These are phyloP conservation scores for Paralichthys olivaceus DNA, from an alignment of 2,113 vertebrate genomes.

Conservation along the genomic window DNA sequence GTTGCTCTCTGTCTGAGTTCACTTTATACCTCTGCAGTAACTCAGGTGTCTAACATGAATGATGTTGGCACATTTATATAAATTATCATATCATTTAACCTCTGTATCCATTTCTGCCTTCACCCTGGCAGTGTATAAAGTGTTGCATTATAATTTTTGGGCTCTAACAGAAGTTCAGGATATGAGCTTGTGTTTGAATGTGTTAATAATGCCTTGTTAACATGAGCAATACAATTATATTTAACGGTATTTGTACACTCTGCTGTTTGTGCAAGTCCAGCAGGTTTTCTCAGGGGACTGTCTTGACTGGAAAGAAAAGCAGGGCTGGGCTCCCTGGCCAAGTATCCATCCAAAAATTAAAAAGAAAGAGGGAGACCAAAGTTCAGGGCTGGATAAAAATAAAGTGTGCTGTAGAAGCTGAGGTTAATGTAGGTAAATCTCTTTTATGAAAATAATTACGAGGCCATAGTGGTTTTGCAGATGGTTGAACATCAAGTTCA, in stretches of 20 bases:
- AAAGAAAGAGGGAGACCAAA: constrained; percentile 28
- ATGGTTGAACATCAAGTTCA: not conserved
- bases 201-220: constrained; percentile 43
- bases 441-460: not conserved
- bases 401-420: not conserved
- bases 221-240: constrained; percentile 46
- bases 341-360: constrained; percentile 50
- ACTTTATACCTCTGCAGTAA: not conserved
- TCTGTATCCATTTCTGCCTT: not conserved
- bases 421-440: not conserved
- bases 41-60: not conserved
- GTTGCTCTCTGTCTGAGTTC: not conserved
- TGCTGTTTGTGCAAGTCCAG: constrained; percentile 55
- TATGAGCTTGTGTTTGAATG: constrained; percentile 26
- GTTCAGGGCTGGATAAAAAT: constrained; percentile 1
- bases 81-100: not conserved
- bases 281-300: constrained; percentile 29
- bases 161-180: constrained; percentile 6
- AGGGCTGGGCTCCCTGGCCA: constrained; percentile 24
- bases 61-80: not conserved
- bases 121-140: not conserved
- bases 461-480: not conserved
- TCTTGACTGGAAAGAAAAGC: constrained; percentile 9
- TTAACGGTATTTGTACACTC: constrained; percentile 50
- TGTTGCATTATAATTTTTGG: not conserved